Percentiles rank a stretch among this genome's conserved stretches.
These are phyloP conservation scores for Rhinichthys osculus DNA, from an alignment of 2,797 vertebrate genomes.

Conservation along the genomic window DNA sequence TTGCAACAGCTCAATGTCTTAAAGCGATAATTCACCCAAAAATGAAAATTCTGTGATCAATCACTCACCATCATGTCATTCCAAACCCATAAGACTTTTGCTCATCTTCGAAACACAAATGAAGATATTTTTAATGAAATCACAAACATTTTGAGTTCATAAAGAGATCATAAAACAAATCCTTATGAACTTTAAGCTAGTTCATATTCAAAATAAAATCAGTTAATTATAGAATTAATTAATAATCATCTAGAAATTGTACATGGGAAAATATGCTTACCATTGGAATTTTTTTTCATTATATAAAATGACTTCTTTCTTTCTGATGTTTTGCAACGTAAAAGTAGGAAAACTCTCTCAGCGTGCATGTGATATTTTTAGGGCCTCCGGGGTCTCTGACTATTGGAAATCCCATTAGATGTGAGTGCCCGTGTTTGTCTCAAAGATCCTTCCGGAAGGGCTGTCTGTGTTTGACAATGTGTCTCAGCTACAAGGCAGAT, in stretches of 20 bases:
- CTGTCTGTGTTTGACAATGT: constrained; percentile 31
- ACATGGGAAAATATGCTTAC: not conserved
- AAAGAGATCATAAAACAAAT: too few relatives aligned
- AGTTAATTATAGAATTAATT: not conserved
- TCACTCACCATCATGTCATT: not conserved
- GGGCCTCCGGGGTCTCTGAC: not conserved
- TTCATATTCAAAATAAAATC: not conserved
- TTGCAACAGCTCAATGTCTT: not conserved
- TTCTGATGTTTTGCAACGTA: constrained; percentile 8
- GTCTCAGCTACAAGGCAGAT: constrained; percentile 19
- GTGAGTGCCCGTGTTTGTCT: constrained; percentile 26
- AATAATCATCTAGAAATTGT: not conserved
- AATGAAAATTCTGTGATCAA: not conserved
- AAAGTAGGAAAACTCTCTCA: constrained; percentile 6
- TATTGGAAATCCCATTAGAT: constrained; percentile 41
- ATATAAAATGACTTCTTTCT: not conserved
- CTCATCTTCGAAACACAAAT: not conserved
- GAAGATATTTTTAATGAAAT: not conserved
- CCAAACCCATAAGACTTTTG: not conserved
- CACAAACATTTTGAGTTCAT: not conserved
- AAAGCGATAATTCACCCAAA: not conserved
- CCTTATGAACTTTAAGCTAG: not conserved
- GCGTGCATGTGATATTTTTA: not conserved
- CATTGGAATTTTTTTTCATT: not conserved
- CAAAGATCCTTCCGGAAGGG: constrained; percentile 40